Evolutionary conservation across 2,113 vertebrate genomes (phyloP), one percentile per base, ranked within the genome.

Genomic region (Zosterops japonicus): DNA sequence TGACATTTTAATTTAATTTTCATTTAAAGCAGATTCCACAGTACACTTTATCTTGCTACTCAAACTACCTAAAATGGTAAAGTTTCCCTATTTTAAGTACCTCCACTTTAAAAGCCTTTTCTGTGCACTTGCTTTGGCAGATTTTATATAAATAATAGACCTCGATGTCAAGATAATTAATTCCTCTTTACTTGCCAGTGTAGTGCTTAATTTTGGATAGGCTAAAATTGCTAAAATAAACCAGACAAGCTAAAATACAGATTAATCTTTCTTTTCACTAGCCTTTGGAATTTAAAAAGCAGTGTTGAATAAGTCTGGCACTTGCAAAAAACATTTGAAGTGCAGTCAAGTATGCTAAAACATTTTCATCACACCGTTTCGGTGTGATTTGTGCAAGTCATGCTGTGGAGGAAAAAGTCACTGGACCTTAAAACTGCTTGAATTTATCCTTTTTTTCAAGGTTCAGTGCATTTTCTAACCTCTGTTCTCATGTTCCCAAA

Each of bases 401-500:
- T 95, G 94, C 78, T 87, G 79, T 77, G 53, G 50, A 94, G 36
- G 61, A 70, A 90, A 70, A 95, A 91, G 76, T 52, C 59, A 93
- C 35, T 46, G 91, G 82, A 93, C 79, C 83, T 96, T 94, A 91
- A 90, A 95, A 89, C 39, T 50, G 13, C 61, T 87, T 89, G 71
- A 78, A 83, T 83, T 95, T 90, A 90, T 94, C 87, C 63, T 59
- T 88, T 96, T 53, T 65, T 86, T 83, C 68, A 94, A 72, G 95
- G 90, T 76, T 93, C 92, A 85, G 21, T 89, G 83, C 41, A 12
- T 70, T 92, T 92, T 83, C 35, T 90, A 90, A 95, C 64, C 71
- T 89, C 68, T 68, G 35, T 83, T 95, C 87, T 76, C 69, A 19
- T 89, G 79, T 55, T 85, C 90, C 88, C n/a, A 69, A 83, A 86